These are phyloP conservation scores for Aphidoletes aphidimyza DNA, from an alignment of 2,888 invertebrate species.

Conservation along the genomic window DNA sequence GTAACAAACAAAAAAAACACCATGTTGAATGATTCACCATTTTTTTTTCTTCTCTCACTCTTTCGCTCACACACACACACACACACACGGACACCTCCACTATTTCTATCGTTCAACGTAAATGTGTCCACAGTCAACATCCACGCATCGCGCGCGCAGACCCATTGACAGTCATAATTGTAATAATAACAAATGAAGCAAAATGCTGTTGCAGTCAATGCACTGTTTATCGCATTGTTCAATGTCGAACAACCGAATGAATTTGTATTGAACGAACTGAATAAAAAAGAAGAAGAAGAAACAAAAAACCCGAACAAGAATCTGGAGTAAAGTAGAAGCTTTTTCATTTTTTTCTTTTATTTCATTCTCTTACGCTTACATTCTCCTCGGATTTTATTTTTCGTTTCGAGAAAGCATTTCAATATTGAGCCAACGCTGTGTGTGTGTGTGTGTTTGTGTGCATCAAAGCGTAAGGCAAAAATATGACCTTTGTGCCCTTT, in stretches of 20 bases:
- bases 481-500: slow-evolving; percentile 53
- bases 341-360: background rate
- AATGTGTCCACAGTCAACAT: slow-evolving; percentile 32
- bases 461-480: slow-evolving; percentile 17
- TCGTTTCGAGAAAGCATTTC: slow-evolving; percentile 27
- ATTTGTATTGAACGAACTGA: background rate
- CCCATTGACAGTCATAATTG: slow-evolving; percentile 42
- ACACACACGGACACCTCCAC: too few species aligned
- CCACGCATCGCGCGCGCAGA: background rate
- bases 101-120: too few species aligned
- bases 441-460: background rate
- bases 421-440: background rate
- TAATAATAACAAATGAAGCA: slow-evolving; percentile 47
- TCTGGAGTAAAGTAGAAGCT: background rate
- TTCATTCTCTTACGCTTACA: background rate
- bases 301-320: background rate
- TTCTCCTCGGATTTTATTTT: too few species aligned
- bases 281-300: background rate
- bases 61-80: too few species aligned
- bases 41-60: too few species aligned
- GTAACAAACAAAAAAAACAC: too few species aligned
- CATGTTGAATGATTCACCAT: too few species aligned
- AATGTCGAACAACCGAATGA: slow-evolving; percentile 21
- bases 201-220: slow-evolving; percentile 48
- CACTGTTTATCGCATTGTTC: slow-evolving; percentile 51